These are phyloP conservation scores for Eustalomyia histrio DNA, from an alignment of 2,888 invertebrate genomes.

Conservation along the genomic window DNA sequence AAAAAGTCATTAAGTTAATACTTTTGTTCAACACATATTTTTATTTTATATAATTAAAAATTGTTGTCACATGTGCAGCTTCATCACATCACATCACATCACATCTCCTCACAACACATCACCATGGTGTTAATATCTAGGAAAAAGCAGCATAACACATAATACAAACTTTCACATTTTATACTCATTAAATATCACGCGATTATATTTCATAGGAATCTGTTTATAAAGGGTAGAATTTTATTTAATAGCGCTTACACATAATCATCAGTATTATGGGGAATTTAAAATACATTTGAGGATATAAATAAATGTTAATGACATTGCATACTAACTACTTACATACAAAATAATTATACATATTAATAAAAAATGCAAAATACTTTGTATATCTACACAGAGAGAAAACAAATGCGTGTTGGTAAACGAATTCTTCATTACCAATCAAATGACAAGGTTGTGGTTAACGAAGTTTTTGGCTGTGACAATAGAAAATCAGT, in stretches of 20 bases:
- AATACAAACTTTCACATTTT: slow-evolving; percentile 17
- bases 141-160: too few species aligned
- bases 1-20: slow-evolving; percentile 8
- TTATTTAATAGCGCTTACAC: slow-evolving; percentile 16
- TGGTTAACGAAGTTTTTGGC: too few species aligned
- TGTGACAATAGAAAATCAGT: too few species aligned
- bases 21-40: background rate
- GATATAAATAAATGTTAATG: slow-evolving; percentile 48
- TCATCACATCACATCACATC: background rate
- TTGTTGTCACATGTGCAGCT: slow-evolving; percentile 7
- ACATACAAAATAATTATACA: too few species aligned
- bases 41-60: slow-evolving; percentile 32
- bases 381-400: too few species aligned
- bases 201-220: slow-evolving; percentile 8
- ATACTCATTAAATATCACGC: slow-evolving; percentile 40
- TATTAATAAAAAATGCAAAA: too few species aligned
- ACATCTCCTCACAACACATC: background rate
- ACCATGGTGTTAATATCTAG: too few species aligned
- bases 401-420: too few species aligned
- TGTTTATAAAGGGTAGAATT: slow-evolving; percentile 2
- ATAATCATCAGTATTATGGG: slow-evolving; percentile 21
- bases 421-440: too few species aligned
- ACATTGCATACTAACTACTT: slow-evolving; percentile 5
- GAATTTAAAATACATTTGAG: slow-evolving; percentile 39
- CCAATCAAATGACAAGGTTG: too few species aligned